Evolutionary conservation across 2,113 vertebrate genomes (phyloP).

Genomic region (Aleadryas rufinucha): DNA sequence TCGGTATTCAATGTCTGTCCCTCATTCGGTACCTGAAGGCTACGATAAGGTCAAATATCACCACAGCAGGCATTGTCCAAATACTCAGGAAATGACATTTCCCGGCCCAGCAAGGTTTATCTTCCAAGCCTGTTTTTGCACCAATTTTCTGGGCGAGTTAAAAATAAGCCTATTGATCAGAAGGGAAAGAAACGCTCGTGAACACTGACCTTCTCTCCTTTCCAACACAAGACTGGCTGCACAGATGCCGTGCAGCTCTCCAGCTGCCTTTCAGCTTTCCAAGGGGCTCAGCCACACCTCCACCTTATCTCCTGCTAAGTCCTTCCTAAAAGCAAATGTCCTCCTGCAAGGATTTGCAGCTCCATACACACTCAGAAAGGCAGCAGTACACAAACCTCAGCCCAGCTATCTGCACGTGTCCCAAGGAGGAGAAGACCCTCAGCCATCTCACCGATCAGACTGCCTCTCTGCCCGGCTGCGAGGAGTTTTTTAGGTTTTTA

Average conservation of each 20-base stretch:
- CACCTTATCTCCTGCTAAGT: neutral
- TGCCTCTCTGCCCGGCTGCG: accelerated
- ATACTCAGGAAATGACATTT: neutral
- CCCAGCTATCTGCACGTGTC: accelerated
- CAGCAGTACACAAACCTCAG: neutral
- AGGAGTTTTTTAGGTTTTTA: neutral
- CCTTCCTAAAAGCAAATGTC: neutral
- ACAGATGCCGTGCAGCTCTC: accelerated
- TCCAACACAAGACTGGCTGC: neutral
- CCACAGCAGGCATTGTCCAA: neutral
- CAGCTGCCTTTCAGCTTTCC: neutral
- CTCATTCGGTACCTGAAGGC: neutral
- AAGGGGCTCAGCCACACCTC: accelerated
- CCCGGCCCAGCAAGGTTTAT: neutral
- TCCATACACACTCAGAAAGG: accelerated
- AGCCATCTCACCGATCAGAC: neutral
- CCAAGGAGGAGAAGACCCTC: neutral
- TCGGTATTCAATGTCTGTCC: neutral
- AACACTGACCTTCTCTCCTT: neutral
- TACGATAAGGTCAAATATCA: neutral
- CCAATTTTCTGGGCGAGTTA: neutral
- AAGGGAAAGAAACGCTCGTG: neutral
- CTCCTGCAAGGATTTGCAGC: neutral
- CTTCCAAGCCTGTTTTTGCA: neutral
- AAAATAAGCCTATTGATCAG: conserved; percentile 46